A percentile compares a stretch with the other conserved stretches of the same genome.
These are phyloP conservation scores for Melanotaenia nigrans DNA, from an alignment of 2,797 vertebrate species.

Conservation along the genomic window DNA sequence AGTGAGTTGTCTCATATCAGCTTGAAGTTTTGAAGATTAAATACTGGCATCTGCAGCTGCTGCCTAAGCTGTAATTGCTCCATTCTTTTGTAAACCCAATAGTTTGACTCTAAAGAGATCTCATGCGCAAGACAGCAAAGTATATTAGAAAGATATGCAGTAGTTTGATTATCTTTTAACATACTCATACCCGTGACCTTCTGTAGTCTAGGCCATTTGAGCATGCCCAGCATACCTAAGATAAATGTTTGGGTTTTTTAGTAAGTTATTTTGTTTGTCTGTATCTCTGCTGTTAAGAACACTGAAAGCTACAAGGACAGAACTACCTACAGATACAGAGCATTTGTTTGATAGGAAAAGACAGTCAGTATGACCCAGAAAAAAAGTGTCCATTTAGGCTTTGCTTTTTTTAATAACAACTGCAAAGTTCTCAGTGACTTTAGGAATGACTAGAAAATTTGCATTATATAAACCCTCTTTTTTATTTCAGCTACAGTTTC, in stretches of 20 bases:
- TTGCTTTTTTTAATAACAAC: conserved; percentile 17
- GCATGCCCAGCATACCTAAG: background rate
- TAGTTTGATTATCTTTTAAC: background rate
- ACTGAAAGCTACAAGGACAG: background rate
- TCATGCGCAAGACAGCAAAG: background rate
- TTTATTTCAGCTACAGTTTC: background rate
- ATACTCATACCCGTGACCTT: background rate
- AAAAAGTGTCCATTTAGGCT: background rate
- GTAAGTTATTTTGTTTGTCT: background rate
- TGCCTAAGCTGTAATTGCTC: background rate
- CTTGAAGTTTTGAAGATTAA: background rate
- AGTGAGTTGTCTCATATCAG: background rate
- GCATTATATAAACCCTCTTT: background rate
- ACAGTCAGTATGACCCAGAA: background rate
- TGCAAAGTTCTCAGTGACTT: background rate
- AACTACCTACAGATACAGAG: background rate
- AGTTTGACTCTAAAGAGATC: background rate
- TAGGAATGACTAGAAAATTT: conserved; percentile 3
- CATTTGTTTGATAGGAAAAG: background rate
- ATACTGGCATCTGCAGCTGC: background rate
- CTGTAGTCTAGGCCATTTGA: background rate
- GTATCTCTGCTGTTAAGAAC: background rate
- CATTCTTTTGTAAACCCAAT: background rate
- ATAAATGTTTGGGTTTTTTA: background rate
- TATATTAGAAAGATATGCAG: background rate